Base-by-base conservation (phyloP, 1,140 invertebrate genomes). In the Trichoplusia ni region DNA sequence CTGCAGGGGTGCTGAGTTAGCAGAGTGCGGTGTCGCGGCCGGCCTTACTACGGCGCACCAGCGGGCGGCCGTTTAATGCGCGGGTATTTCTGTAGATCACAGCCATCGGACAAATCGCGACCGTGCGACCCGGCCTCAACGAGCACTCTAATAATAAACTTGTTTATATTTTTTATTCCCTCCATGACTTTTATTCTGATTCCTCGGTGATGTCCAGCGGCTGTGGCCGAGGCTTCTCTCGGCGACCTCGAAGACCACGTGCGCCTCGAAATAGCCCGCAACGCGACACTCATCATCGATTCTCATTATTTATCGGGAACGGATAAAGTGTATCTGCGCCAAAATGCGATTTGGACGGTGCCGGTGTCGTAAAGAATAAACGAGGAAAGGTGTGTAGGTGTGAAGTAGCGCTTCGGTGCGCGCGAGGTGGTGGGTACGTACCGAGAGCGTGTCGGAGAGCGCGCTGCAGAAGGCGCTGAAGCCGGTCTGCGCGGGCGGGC, bases 111-210 rank as follows among this genome's bases (percentile, higher is more conserved):
- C 85, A 89, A 87, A 89, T 90, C 87, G 81, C 83, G 84, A 84
- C 87, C 85, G 80, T 88, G 81, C 87, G 86, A 86, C 87, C 86
- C 84, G 82, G 87, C 72, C 76, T 80, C 79, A 79, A 83, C 80
- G 81, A 87, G 85, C 84, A 73, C 77, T 88, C 87, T 89, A 90
- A 87, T 87, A 83, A 89, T 90, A 90, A 89, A 86, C 86, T 86
- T 90, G 87, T 90, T 90, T 90, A 90, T 89, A 87, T 90, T 90
- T 88, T 89, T 89, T 86, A 83, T 81, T 85, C 74, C 67, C 75
- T 72, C 79, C 75, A 81, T 79, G 79, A 84, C 76, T 86, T 78
- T 79, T 71, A 77, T 77, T 85, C 71, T 67, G 64, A 84, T 76
- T 79, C 69, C 71, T 65, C 53, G 63, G 37, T 44, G 62, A 58